Percentiles rank a stretch among this genome's conserved stretches.
These are phyloP conservation scores for Rhagoletis pomonella DNA, from an alignment of 1,140 invertebrate genomes.

Conservation along the genomic window DNA sequence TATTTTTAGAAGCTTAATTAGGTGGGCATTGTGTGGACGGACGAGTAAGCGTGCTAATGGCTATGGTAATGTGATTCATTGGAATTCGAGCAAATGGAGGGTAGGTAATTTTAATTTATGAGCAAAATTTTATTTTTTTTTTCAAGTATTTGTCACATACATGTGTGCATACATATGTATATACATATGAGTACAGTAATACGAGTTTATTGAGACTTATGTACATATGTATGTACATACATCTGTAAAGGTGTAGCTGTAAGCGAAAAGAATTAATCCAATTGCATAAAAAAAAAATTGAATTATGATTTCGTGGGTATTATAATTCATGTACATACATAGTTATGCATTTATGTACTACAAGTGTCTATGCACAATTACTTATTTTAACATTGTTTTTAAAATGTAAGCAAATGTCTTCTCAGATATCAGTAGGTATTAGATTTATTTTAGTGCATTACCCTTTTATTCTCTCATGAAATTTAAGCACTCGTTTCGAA, in stretches of 20 bases:
- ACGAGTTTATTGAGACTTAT: no score
- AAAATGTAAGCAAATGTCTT: neutral
- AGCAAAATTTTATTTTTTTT: no score
- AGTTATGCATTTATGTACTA: neutral
- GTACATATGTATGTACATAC: no score
- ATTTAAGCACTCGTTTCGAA: no score
- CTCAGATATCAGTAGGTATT: neutral
- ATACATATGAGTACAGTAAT: no score
- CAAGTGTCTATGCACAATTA: neutral
- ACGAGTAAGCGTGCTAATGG: neutral
- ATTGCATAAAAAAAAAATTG: no score
- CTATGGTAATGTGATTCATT: constrained; percentile 15
- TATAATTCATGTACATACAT: constrained; percentile 5
- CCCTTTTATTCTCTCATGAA: neutral
- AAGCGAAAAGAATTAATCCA: no score
- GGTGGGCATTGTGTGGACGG: neutral
- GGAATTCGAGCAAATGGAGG: neutral
- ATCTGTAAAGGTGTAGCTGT: no score
- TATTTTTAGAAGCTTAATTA: constrained; percentile 39
- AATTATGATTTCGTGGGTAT: no score
- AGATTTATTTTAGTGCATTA: neutral
- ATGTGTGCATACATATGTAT: no score
- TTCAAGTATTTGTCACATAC: no score
- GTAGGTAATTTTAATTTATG: no score
- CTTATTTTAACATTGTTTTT: neutral